Evolutionary conservation across 30 jellyfish, hydroid and myxozoan genomes (phyloP).

Genomic region (Aurelia aurita complex sp. Pacific): DNA sequence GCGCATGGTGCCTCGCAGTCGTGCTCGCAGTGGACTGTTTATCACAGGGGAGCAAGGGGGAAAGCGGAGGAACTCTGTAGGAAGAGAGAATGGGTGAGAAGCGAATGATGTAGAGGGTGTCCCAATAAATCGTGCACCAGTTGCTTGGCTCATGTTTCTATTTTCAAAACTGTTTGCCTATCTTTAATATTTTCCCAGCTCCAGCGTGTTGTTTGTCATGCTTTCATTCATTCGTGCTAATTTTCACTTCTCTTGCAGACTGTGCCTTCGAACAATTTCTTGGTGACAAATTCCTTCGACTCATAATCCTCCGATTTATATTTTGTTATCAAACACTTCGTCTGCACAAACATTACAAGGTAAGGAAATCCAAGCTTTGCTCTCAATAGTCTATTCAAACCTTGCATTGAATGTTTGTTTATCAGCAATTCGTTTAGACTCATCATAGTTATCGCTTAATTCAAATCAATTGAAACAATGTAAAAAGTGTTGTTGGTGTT

Average conservation of each 20-base stretch:
- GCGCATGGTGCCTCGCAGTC: too few species aligned
- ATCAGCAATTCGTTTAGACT: background rate
- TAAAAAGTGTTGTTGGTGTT: too few species aligned
- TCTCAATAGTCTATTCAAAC: background rate
- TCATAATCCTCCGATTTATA: constrained; percentile 51
- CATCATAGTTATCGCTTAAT: too few species aligned
- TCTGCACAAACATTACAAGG: constrained; percentile 74
- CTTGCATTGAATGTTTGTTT: background rate
- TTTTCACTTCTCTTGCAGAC: constrained; percentile 21
- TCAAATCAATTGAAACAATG: too few species aligned
- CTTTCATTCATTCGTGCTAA: background rate
- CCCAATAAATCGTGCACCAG: too few species aligned
- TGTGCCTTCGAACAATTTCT: constrained; percentile 60
- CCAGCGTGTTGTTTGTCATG: background rate
- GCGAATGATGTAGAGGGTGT: too few species aligned
- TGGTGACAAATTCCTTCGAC: constrained; percentile 74
- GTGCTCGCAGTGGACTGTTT: too few species aligned
- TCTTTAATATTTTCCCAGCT: background rate
- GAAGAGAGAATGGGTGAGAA: too few species aligned
- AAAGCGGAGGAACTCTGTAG: too few species aligned
- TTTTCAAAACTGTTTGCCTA: too few species aligned
- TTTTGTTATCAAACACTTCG: constrained; percentile 69
- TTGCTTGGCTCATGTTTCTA: too few species aligned
- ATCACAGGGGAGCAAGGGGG: too few species aligned
- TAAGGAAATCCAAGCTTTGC: background rate